Evolutionary conservation across 2,797 vertebrate genomes (phyloP).

Genomic region (Lagorchestes hirsutus): DNA sequence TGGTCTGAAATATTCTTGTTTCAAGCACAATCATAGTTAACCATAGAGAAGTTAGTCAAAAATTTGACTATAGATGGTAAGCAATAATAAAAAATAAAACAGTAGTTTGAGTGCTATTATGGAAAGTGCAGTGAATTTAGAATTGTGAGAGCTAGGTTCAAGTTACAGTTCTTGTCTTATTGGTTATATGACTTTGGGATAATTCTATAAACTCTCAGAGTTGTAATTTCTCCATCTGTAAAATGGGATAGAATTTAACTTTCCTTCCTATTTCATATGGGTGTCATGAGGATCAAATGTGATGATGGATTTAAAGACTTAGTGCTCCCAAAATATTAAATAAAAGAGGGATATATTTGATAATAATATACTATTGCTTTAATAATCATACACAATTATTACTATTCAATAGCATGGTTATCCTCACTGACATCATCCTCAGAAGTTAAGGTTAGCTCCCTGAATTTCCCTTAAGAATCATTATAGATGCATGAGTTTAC

Average conservation of each 20-base stretch:
- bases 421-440: not conserved
- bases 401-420: not conserved
- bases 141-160: not conserved
- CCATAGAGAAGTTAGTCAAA: not conserved
- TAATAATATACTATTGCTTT: not conserved
- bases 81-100: not conserved
- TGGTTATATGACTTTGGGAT: not conserved
- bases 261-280: not conserved
- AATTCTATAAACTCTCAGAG: not conserved
- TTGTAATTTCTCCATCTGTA: not conserved
- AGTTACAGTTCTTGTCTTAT: constrained; percentile 1
- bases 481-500: constrained; percentile 14
- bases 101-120: not conserved
- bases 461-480: not conserved
- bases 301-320: not conserved
- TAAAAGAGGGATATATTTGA: constrained; percentile 20
- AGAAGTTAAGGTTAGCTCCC: not conserved
- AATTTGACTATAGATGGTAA: not conserved
- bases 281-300: not conserved
- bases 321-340: not conserved
- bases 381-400: not conserved
- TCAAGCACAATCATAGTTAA: not conserved
- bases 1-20: not conserved
- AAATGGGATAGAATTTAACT: constrained; percentile 4
- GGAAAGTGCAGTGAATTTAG: not conserved